Conservation (phyloP, 2,113 vertebrate genomes). For the Chitala chitala region DNA sequence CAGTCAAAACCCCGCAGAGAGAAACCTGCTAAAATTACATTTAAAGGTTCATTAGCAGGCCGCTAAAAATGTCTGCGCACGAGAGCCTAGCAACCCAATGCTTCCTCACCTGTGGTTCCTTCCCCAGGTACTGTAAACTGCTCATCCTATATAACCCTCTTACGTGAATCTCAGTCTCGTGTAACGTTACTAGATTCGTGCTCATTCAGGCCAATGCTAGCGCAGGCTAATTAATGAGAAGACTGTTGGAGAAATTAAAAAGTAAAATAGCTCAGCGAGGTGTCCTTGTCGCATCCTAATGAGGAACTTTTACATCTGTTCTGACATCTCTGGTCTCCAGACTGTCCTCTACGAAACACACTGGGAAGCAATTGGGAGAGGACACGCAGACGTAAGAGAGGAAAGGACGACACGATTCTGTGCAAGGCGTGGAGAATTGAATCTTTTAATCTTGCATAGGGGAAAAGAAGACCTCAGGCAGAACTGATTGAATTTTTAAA, state of each 20-base stretch:
- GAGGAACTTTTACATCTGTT: background rate
- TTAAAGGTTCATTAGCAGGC: too few species aligned
- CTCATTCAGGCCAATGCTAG: background rate
- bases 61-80: too few species aligned
- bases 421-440: slow-evolving; percentile 58
- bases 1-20: background rate
- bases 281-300: background rate
- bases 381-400: slow-evolving; percentile 28
- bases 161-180: background rate
- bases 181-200: background rate
- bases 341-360: background rate
- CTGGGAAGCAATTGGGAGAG: background rate
- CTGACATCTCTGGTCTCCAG: background rate
- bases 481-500: slow-evolving; percentile 67
- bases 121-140: too few species aligned
- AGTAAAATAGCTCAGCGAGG: background rate
- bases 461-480: slow-evolving; percentile 60
- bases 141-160: background rate
- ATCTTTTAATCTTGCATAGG: slow-evolving; percentile 70
- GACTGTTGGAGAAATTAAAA: too few species aligned
- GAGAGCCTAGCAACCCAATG: too few species aligned
- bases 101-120: too few species aligned
- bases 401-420: slow-evolving; percentile 55
- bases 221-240: background rate
- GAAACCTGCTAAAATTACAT: too few species aligned